Base-by-base conservation (phyloP, 35 echinoderm and acorn worm genomes). In the Hemicentrotus pulcherrimus region DNA sequence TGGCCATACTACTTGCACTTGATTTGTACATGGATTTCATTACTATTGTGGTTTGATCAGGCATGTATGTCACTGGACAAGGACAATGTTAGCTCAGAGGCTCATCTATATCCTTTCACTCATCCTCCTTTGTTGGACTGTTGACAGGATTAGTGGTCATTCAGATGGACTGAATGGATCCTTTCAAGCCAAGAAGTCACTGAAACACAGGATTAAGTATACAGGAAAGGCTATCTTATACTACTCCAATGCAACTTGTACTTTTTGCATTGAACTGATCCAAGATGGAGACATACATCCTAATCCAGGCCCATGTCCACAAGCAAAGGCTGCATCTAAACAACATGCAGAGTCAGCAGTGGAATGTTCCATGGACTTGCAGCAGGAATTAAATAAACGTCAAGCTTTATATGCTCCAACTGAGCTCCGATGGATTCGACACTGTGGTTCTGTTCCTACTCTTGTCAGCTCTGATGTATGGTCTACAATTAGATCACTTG, bases 271-370 rank as follows among this genome's bases (percentile, higher is more conserved):
- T 89, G 87, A 89, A 35, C 87, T 33, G 31, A 35, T 89, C 19
- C 87, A 89, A 89, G 32, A 89, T 89, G 87, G 87, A 32, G 87
- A 89, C 45, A 46, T 89, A 19, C 87, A 89, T 89, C 87, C 87
- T 18, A 89, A 89, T 46, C 87, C 87, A 35, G 87, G 87, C 10
- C 87, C 87, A 3, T 4, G 9, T 46, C 31, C 9, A n/a, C 13
- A 35, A 32, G 16, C 31, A n/a, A 46, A 32, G 31, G 31, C 31
- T 22, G 5, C 87, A 16, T 89, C 28, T 89, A 31, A 32, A 31
- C 87, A 89, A 89, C 87, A 35, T 32, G 31, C 32, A 35, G n/a
- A 89, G 28, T 89, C 31, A 89, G 28, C 87, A 28, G 61, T 5
- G 61, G 61, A 70, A 70, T 28, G 24, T 70, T 19, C 61, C 24